Evolutionary conservation across 1,140 invertebrate genomes (phyloP).

Genomic region (Drosophila nasuta): DNA sequence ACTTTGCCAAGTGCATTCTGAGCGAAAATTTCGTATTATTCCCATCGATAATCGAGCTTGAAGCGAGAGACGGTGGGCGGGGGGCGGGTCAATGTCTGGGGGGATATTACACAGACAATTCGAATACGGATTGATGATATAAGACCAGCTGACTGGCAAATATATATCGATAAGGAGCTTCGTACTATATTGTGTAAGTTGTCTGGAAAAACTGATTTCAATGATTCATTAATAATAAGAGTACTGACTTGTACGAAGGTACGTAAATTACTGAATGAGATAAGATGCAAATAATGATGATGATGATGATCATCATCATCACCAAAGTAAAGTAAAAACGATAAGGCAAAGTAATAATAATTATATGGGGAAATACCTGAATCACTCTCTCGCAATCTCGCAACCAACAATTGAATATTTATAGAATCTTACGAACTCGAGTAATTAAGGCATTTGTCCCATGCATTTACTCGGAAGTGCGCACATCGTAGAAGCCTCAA

Average conservation of each 20-base stretch:
- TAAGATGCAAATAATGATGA: conserved; percentile 42
- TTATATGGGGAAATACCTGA: conserved; percentile 31
- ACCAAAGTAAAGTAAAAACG: neutral
- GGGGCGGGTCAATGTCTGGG: conserved; percentile 37
- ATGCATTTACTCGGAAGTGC: conserved; percentile 24
- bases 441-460: conserved; percentile 4
- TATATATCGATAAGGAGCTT: conserved; percentile 21
- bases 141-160: conserved; percentile 25
- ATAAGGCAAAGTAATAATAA: conserved; percentile 34
- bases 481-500: neutral
- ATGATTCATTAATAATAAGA: conserved; percentile 35
- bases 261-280: conserved; percentile 14
- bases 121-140: conserved; percentile 30
- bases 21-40: conserved; percentile 6
- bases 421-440: conserved; percentile 22
- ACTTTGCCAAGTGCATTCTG: conserved; percentile 47
- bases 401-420: conserved; percentile 13
- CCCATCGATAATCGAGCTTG: conserved; percentile 31
- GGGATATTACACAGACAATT: conserved; percentile 7
- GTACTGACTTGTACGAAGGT: conserved; percentile 6
- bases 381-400: neutral
- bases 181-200: conserved; percentile 16
- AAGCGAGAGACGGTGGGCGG: neutral
- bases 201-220: conserved; percentile 2
- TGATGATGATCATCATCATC: neutral